phyloP scores from a whole-genome alignment of 2,888 invertebrate genomes.

The Nebria brevicollis region DNA sequence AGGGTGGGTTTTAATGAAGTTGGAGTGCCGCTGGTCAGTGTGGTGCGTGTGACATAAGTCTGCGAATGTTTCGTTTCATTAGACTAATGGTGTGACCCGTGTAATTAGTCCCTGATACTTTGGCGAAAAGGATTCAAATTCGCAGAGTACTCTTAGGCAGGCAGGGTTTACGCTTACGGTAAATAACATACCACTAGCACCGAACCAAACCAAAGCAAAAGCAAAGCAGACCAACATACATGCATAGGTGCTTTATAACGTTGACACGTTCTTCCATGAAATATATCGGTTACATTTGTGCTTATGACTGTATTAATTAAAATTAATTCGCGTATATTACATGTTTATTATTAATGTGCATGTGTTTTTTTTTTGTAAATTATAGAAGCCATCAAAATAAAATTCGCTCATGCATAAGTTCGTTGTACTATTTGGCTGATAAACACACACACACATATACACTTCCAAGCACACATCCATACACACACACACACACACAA shows the following conservation, averaged over 20 bases:
- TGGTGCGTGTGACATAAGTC: constrained; percentile 37
- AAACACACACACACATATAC: neutral
- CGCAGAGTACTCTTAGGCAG: neutral
- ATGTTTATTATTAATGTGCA: neutral
- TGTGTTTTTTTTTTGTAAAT: neutral
- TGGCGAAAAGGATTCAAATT: neutral
- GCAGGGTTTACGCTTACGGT: too few relatives aligned
- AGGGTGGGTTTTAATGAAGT: constrained; percentile 1
- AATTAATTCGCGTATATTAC: neutral
- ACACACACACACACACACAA: neutral
- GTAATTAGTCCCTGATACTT: constrained; percentile 36
- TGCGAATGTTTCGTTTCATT: constrained; percentile 41
- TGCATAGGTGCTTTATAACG: too few relatives aligned
- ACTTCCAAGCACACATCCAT: neutral
- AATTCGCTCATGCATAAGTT: neutral
- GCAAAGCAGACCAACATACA: too few relatives aligned
- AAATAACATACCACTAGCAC: too few relatives aligned
- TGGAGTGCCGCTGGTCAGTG: neutral
- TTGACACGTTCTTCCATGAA: neutral
- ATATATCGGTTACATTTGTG: neutral
- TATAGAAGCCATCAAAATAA: neutral
- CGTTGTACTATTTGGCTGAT: neutral
- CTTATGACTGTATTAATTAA: neutral
- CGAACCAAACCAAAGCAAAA: too few relatives aligned
- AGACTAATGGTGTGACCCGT: constrained; percentile 36